Percentiles rank a stretch among this genome's conserved stretches.
These are phyloP conservation scores for Salmo trutta DNA, from an alignment of 2,797 vertebrate genomes.

Conservation along the genomic window DNA sequence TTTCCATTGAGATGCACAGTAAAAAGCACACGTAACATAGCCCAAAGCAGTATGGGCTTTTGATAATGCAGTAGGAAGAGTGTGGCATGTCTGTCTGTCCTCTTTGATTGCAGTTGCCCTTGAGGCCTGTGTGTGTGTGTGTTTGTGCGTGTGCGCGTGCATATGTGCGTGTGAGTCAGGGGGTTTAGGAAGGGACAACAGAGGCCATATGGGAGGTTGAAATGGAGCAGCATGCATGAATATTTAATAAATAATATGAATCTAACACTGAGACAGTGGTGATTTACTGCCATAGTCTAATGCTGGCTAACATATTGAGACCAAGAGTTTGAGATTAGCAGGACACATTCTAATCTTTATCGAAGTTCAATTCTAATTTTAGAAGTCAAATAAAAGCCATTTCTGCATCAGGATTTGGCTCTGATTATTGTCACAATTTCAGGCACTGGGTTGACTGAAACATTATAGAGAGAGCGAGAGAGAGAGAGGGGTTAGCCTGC, in stretches of 20 bases:
- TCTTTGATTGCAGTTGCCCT: constrained; percentile 7
- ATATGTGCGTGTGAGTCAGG: constrained; percentile 1
- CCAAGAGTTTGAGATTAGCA: not conserved
- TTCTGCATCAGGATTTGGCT: no score
- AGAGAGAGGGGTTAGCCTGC: no score
- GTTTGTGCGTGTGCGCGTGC: constrained; percentile 18
- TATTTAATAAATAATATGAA: not conserved
- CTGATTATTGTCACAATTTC: no score
- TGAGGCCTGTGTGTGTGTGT: constrained; percentile 20
- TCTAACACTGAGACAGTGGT: constrained; percentile 3
- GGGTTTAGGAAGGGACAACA: not conserved
- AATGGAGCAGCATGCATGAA: constrained; percentile 6
- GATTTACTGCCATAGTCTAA: not conserved
- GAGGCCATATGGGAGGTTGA: not conserved
- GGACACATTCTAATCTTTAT: not conserved
- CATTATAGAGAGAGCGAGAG: no score
- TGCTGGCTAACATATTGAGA: not conserved
- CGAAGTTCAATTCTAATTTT: not conserved
- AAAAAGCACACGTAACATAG: constrained; percentile 22
- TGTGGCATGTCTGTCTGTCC: constrained; percentile 3
- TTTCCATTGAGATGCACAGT: constrained; percentile 21
- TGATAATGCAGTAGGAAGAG: not conserved
- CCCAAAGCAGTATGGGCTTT: constrained; percentile 6
- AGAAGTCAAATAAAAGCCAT: not conserved
- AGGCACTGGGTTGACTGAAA: no score